Base-by-base conservation (phyloP, 2,797 vertebrate genomes). In the Crocidura indochinensis region DNA sequence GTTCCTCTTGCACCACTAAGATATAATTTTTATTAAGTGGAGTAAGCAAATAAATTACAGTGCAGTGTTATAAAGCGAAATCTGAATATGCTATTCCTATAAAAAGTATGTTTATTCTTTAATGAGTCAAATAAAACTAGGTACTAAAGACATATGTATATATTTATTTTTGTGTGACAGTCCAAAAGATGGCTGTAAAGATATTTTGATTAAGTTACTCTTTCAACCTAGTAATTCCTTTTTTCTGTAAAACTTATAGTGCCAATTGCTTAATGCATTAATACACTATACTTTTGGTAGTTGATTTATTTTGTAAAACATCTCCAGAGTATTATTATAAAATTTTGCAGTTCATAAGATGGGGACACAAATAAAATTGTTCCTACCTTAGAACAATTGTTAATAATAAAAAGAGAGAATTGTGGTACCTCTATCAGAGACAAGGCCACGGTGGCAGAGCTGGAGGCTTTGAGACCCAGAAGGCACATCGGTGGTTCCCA, bases 191-290 rank as follows among this genome's bases (percentile, higher is more conserved):
- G 15, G 11, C 20, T 46, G 67, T 51, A 15, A 79, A 74, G 22
- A 82, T 53, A 49, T 76, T 80, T 84, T 75, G 69, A 84, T 44
- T 79, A 74, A 84, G 75, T 10, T 11, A 80, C 10, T 14, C 60
- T 53, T 84, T 80, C 26, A 74, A 14, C 22, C 2, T 69, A 10
- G 11, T 51, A 87, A 64, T 79, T 6, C 8, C 62, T 19, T 68
- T 22, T 51, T 86, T 73, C 46, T 22, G 46, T 84, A 44, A 69
- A 46, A 75, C 74, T 62, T 46, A 56, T 27, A 3, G 12, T 51
- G 46, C 29, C 77, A 26, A 74, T 24, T 68, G 15, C 14, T 73
- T 84, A 46, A 8, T 44, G 62, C 27, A 62, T 84, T 38, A 73
- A 14, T 51, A 17, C 29, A 47, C 12, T 27, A 9, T 31, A 47